A percentile compares a stretch with the other conserved stretches of the same genome.
phyloP scores from a whole-genome alignment of 2,113 vertebrate species.

The Aegotheles bennettii region DNA sequence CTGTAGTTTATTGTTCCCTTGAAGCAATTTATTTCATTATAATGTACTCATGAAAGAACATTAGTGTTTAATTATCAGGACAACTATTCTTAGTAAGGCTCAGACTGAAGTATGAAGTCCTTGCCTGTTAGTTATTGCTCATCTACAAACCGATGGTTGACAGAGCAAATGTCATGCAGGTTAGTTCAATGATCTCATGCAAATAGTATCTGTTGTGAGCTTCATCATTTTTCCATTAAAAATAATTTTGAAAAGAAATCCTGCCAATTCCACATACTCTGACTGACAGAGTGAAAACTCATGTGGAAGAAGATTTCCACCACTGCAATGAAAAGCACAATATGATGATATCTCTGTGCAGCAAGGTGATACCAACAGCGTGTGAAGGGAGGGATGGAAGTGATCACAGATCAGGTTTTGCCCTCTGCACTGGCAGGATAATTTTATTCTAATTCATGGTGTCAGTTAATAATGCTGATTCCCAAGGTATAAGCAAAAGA shows the following conservation, averaged over 20 bases:
- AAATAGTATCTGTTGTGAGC: neutral
- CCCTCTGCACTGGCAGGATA: neutral
- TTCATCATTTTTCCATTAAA: neutral
- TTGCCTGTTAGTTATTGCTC: constrained; percentile 13
- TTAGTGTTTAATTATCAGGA: constrained; percentile 61
- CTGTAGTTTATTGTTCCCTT: constrained; percentile 58
- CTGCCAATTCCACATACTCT: neutral
- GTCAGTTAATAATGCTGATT: neutral
- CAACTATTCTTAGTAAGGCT: constrained; percentile 44
- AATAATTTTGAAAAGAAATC: neutral
- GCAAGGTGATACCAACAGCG: neutral
- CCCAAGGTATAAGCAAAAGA: neutral
- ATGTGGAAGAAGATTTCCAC: neutral
- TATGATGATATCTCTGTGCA: neutral
- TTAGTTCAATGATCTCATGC: neutral
- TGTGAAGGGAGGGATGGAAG: neutral
- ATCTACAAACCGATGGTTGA: neutral
- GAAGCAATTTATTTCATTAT: constrained; percentile 65
- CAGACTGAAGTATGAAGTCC: neutral
- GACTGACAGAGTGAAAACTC: neutral
- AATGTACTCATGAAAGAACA: constrained; percentile 56
- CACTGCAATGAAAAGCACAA: neutral
- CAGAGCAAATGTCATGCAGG: neutral
- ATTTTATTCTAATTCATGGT: neutral
- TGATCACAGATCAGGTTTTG: neutral